These are phyloP conservation scores for Chiridota heheva DNA, from an alignment of 35 echinoderm and acorn worm species.

Conservation along the genomic window DNA sequence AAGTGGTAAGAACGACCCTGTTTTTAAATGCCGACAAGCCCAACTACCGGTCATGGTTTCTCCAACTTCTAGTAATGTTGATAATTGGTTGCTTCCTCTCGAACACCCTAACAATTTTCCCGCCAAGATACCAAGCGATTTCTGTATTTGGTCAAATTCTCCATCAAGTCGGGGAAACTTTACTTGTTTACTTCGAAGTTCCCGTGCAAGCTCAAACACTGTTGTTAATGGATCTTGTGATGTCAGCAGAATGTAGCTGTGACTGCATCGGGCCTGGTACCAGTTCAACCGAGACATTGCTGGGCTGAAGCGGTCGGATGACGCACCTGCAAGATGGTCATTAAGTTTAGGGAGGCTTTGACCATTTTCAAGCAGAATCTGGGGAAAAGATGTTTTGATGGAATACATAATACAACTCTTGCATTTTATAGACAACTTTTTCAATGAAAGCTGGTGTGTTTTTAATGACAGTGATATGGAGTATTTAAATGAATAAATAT, in stretches of 20 bases:
- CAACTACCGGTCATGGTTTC: background rate
- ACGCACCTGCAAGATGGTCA: background rate
- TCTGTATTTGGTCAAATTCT: slow-evolving; percentile 11
- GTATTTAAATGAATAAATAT: too few relatives aligned
- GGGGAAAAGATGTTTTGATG: too few relatives aligned
- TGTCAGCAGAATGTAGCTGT: slow-evolving; percentile 38
- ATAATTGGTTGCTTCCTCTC: background rate
- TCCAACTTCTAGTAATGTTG: slow-evolving; percentile 24
- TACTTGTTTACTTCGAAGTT: background rate
- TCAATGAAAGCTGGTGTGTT: too few relatives aligned
- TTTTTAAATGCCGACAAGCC: background rate
- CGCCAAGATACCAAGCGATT: slow-evolving; percentile 5
- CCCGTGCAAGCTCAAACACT: slow-evolving; percentile 40
- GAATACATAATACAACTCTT: too few relatives aligned
- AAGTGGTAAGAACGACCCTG: background rate
- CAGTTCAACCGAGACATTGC: slow-evolving; percentile 20
- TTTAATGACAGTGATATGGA: too few relatives aligned
- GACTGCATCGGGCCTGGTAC: slow-evolving; percentile 51
- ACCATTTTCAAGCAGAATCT: slow-evolving; percentile 35
- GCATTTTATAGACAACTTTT: too few relatives aligned
- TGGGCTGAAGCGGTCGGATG: slow-evolving; percentile 10
- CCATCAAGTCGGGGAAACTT: slow-evolving; percentile 39
- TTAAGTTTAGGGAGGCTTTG: slow-evolving; percentile 18
- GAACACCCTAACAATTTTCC: slow-evolving; percentile 12
- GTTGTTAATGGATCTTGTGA: slow-evolving; percentile 39